phyloP scores from a whole-genome alignment of 2,888 invertebrate genomes.

The Acrocera orbiculus region DNA sequence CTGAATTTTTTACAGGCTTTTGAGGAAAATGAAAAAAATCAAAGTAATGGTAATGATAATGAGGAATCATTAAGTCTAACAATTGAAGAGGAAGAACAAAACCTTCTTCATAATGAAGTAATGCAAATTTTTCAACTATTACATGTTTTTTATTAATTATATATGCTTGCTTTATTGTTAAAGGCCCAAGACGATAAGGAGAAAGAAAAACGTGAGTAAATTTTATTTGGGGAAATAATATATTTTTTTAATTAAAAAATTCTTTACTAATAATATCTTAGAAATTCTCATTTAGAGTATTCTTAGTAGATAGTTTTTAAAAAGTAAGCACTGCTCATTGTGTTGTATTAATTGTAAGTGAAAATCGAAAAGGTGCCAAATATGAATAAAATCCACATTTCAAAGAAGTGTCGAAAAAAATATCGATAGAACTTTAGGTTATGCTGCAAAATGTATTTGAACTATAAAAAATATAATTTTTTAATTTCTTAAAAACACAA shows the following conservation, averaged over 20 bases:
- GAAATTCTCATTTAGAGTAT: too few relatives aligned
- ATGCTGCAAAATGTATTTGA: too few relatives aligned
- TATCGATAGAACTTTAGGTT: too few relatives aligned
- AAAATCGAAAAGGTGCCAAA: too few relatives aligned
- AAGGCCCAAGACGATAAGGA: conserved; percentile 36
- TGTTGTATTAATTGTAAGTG: too few relatives aligned
- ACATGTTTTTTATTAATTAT: background rate
- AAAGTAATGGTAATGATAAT: conserved; percentile 35
- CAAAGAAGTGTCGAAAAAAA: too few relatives aligned
- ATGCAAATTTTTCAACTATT: background rate
- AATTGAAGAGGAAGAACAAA: conserved; percentile 62
- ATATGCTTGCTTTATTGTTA: conserved; percentile 8
- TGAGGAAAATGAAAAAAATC: conserved; percentile 15
- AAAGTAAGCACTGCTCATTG: too few relatives aligned
- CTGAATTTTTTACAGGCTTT: conserved; percentile 10
- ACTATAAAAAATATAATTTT: background rate
- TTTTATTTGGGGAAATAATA: background rate
- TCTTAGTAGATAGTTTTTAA: too few relatives aligned
- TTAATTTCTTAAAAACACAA: background rate
- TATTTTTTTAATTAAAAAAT: conserved; percentile 1
- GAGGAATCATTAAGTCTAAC: conserved; percentile 68
- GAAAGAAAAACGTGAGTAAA: conserved; percentile 37
- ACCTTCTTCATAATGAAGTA: conserved; percentile 61
- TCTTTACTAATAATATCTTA: too few relatives aligned
- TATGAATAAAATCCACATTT: too few relatives aligned